These are phyloP conservation scores for Acrobasis suavella DNA, from an alignment of 2,888 invertebrate genomes.

Conservation along the genomic window DNA sequence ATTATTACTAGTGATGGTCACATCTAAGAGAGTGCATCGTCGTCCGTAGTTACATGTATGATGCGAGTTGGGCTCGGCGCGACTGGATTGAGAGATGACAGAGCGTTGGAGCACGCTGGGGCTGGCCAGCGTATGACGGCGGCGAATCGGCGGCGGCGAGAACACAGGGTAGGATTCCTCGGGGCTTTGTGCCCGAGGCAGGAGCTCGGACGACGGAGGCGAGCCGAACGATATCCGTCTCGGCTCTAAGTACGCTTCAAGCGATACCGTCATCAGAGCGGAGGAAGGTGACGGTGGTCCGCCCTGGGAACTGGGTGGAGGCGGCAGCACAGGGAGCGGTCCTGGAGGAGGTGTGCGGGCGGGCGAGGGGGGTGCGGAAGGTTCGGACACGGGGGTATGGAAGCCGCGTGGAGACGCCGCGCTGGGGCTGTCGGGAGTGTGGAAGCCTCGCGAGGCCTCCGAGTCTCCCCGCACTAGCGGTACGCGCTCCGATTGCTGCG, in stretches of 20 bases:
- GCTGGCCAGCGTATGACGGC: conserved; percentile 83
- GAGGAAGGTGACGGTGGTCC: conserved; percentile 91
- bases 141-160: conserved; percentile 90
- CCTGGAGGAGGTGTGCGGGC: conserved; percentile 74
- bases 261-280: conserved; percentile 91
- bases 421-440: conserved; percentile 86
- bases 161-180: conserved; percentile 93
- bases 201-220: conserved; percentile 88
- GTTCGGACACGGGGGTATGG: conserved; percentile 62
- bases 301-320: conserved; percentile 51
- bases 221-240: conserved; percentile 91
- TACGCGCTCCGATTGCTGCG: conserved; percentile 63
- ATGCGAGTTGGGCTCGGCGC: conserved; percentile 89
- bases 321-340: conserved; percentile 63
- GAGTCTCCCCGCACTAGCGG: conserved; percentile 82
- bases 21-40: conserved; percentile 23
- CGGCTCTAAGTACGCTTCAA: conserved; percentile 93
- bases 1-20: conserved; percentile 20
- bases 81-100: conserved; percentile 88
- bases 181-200: conserved; percentile 86
- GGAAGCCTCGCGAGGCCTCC: conserved; percentile 85
- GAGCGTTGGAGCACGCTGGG: conserved; percentile 85
- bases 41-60: conserved; percentile 91
- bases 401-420: conserved; percentile 82
- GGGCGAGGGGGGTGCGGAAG: conserved; percentile 75